Evolutionary conservation across 1,140 invertebrate species (phyloP), one percentile per base, ranked within the genome.

Genomic region (Ooceraea biroi): DNA sequence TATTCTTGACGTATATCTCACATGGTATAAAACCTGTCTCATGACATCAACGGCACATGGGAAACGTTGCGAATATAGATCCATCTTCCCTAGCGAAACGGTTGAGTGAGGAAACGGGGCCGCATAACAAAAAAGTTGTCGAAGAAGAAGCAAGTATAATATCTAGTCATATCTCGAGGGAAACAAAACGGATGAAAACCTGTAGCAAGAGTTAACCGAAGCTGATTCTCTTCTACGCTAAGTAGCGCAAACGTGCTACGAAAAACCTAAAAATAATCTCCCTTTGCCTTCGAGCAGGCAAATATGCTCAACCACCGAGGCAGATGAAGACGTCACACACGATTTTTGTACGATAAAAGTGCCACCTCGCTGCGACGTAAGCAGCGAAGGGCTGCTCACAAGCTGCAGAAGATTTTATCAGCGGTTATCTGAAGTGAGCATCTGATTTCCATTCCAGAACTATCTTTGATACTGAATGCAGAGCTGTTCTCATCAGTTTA

Each of bases 251-350:
- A 76, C 25, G 3, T 50, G 44, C 19, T 36, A 50, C 41, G 50
- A 22, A 61, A 52, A 14, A 74, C 19, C 78, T 82, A 82, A 82
- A 82, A 82, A 82, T 82, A 82, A 82, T 74, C 50, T 36, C 57
- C 10, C 44, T 82, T 61, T 74, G 19, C 44, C 61, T 25, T 68
- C 61, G 44, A 58, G 82, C 36, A 68, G 19, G 73, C 52, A 83
- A 83, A 83, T 77, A 83, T 77, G 82, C 50, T 78, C 58, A 68
- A 1, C 48, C 50, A 46, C 27, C 27, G 48, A 73, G 22, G 25
- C 30, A 78, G 36, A 52, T 57, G 22, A 58, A 68, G 30, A 83
- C 36, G 22, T 36, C 41, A 36, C 30, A 65, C 44, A 14, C 61
- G 44, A 63, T 55, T 83, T 83, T 57, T 78, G 60, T 14, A 30